phyloP scores from a whole-genome alignment of 2,113 vertebrate species.

The Rafetus swinhoei region DNA sequence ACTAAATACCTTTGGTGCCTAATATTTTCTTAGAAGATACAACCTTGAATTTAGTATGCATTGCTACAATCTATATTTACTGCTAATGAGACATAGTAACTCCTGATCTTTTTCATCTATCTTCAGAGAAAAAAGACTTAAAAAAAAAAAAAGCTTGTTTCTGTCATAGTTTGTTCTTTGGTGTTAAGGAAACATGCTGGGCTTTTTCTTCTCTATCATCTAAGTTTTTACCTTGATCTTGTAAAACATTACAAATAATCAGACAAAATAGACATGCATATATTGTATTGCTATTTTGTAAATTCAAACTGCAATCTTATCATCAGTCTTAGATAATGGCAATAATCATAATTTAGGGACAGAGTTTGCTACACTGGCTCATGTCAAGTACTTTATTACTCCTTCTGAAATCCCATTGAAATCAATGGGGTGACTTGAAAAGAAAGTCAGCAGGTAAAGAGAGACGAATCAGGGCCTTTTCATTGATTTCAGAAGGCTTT shows the following conservation, averaged over 20 bases:
- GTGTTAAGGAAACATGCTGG: constrained; percentile 68
- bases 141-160: constrained; percentile 48
- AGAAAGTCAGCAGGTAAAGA: constrained; percentile 56
- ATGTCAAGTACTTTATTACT: not conserved
- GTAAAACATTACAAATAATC: constrained; percentile 75
- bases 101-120: constrained; percentile 77
- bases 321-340: constrained; percentile 41
- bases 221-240: constrained; percentile 72
- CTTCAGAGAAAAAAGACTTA: constrained; percentile 65
- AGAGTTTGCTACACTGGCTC: not conserved
- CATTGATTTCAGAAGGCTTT: constrained; percentile 62
- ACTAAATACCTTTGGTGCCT: constrained; percentile 45
- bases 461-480: constrained; percentile 56
- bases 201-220: constrained; percentile 56
- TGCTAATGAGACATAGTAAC: constrained; percentile 74
- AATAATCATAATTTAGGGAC: constrained; percentile 1
- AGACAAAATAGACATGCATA: constrained; percentile 33
- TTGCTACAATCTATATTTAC: constrained; percentile 69
- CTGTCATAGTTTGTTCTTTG: constrained; percentile 70
- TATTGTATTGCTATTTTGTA: constrained; percentile 54
- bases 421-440: constrained; percentile 40
- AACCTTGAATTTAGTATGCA: constrained; percentile 60
- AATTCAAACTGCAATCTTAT: constrained; percentile 45
- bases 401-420: constrained; percentile 19
- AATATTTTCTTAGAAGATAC: constrained; percentile 58